Evolutionary conservation across 2,797 vertebrate species (phyloP), one percentile per base, ranked within the genome.

Genomic region (Rhynchotus rufescens): DNA sequence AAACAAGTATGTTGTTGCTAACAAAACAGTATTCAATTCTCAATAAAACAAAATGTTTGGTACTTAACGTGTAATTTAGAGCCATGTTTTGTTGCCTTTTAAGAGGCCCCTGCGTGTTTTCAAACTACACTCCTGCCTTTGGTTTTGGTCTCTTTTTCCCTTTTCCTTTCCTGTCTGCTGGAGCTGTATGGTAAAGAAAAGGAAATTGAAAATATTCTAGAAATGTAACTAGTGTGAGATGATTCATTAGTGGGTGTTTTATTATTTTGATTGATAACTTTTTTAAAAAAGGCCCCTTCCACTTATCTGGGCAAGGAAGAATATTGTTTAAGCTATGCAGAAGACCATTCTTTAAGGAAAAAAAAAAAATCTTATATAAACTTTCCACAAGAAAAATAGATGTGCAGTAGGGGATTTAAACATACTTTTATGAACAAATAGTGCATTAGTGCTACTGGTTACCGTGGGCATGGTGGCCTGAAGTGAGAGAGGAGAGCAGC

Each of bases 1-100:
- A 97, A 97, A 96, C 95, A 97, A 97, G 88, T 56, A 36, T 20
- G n/a, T 94, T 93, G 52, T 44, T 93, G 32, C 22, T 80, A 56
- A 66, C 38, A 72, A 91, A 90, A 81, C 40, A 80, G 67, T 91
- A 68, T 47, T 88, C 5, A 10, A 45, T 82, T 74, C 47, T 66
- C 90, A 42, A 79, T 51, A 17, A 77, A 62, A 76, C 42, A 61
- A 61, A 82, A 61, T 54, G 8, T 44, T 60, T 12, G 10, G 92
- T 95, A 9, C 1, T 17, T 80, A 52, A 68, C 56, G 20, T 74
- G n/a, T 44, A 78, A 73, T 93, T 82, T 79, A 73, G 79, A 21
- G 36, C 36, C 57, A 8, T 42, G 1, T 59, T 73, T 80, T 73
- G 66, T 61, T 59, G 12, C 12, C 28, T 28, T 42, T 7, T 9